A percentile compares a stretch with the other conserved stretches of the same genome.
Evolutionary conservation across 1,140 invertebrate species (phyloP).

Genomic region (Calliphora vicina): DNA sequence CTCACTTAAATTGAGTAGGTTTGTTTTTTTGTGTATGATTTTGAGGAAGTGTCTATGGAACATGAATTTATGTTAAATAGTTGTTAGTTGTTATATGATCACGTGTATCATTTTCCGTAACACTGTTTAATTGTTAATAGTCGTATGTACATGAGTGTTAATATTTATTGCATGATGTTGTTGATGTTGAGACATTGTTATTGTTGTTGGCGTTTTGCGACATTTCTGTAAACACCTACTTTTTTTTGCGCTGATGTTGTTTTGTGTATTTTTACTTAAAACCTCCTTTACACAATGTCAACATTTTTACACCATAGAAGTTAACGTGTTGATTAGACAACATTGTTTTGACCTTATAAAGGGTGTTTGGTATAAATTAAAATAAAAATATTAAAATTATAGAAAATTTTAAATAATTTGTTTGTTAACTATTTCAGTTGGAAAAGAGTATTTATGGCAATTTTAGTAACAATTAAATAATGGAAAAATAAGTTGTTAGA

Average conservation of each 20-base stretch:
- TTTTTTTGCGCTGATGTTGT: background rate
- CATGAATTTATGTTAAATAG: background rate
- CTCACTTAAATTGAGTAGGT: background rate
- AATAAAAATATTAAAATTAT: background rate
- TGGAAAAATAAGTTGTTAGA: too few relatives aligned
- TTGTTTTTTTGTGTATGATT: background rate
- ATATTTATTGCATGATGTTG: too few relatives aligned
- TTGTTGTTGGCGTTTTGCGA: background rate
- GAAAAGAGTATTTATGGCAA: too few relatives aligned
- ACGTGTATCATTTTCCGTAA: background rate
- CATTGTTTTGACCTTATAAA: conserved; percentile 10
- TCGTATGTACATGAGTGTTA: background rate
- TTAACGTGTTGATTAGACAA: conserved; percentile 8
- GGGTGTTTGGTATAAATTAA: conserved; percentile 3
- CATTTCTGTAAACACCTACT: conserved; percentile 5
- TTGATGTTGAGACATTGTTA: background rate
- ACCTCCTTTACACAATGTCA: background rate
- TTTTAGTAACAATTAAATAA: too few relatives aligned
- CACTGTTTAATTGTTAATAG: background rate
- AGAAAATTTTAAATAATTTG: background rate
- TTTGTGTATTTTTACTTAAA: background rate
- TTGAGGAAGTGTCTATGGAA: background rate
- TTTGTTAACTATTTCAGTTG: background rate
- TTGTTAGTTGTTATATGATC: background rate
- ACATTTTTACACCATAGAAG: background rate